phyloP scores from a whole-genome alignment of 2,113 vertebrate species.

The Gyps fulvus region DNA sequence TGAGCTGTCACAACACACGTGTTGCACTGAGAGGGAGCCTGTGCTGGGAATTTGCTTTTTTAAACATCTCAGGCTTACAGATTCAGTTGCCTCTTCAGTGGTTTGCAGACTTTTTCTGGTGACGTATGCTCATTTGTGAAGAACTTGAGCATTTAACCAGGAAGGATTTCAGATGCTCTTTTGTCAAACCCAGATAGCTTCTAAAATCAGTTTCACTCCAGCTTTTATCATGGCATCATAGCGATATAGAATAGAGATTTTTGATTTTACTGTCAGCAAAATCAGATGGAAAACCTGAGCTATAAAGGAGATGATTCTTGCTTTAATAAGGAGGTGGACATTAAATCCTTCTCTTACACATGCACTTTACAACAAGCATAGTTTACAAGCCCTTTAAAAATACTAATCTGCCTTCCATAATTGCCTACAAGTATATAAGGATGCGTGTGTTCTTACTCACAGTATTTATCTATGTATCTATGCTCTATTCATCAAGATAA shows the following conservation, averaged over 20 bases:
- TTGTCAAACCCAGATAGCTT: neutral
- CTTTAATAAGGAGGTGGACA: neutral
- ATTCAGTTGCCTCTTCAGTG: accelerated
- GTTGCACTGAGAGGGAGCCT: neutral
- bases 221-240: accelerated
- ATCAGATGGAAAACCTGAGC: neutral
- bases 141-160: neutral
- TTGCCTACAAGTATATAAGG: neutral
- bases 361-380: neutral
- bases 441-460: neutral
- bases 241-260: accelerated
- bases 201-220: neutral
- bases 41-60: neutral
- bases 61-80: neutral
- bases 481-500: neutral
- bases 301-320: neutral
- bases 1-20: slow-evolving; percentile 21
- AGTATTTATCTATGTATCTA: neutral
- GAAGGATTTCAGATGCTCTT: neutral
- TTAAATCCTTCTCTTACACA: neutral
- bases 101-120: neutral
- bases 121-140: accelerated
- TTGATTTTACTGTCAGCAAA: neutral
- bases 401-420: neutral
- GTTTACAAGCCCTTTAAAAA: neutral